Conservation (phyloP, 2,888 invertebrate genomes). For the Polyploca ridens region DNA sequence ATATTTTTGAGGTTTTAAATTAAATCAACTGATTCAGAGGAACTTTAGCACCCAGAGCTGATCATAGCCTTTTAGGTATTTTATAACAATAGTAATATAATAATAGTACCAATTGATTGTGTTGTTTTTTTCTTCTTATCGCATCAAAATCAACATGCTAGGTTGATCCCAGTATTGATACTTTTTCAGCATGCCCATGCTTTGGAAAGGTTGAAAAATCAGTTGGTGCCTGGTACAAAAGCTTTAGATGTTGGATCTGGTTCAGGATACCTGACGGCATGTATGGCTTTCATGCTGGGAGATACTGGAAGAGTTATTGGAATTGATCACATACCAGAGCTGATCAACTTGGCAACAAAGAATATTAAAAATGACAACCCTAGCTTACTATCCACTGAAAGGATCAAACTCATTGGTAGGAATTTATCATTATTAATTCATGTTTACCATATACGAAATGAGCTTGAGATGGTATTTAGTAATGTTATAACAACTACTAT, state of each 20-base stretch:
- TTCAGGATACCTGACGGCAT: conserved; percentile 96
- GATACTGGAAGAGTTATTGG: conserved; percentile 89
- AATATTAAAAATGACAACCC: conserved; percentile 92
- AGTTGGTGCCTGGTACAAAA: conserved; percentile 89
- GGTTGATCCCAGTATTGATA: background rate
- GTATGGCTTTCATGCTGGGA: conserved; percentile 94
- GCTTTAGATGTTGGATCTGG: conserved; percentile 97
- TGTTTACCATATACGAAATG: background rate
- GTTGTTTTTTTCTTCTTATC: too few species aligned
- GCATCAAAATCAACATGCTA: background rate
- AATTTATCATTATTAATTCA: conserved; percentile 13
- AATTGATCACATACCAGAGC: conserved; percentile 95
- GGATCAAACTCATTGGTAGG: conserved; percentile 89
- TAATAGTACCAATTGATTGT: too few species aligned
- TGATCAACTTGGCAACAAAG: conserved; percentile 89
- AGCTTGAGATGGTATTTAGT: too few species aligned
- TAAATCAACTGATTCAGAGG: too few species aligned
- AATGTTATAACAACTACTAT: too few species aligned
- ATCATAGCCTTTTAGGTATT: too few species aligned
- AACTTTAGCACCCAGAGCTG: too few species aligned
- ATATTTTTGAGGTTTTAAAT: too few species aligned
- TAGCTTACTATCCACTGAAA: conserved; percentile 86
- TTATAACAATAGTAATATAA: too few species aligned
- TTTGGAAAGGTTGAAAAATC: conserved; percentile 92
- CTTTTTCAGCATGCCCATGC: conserved; percentile 93